A percentile compares a stretch with the other conserved stretches of the same genome.
Conservation (phyloP, 2,797 vertebrate species). For the Echeneis naucrates region DNA sequence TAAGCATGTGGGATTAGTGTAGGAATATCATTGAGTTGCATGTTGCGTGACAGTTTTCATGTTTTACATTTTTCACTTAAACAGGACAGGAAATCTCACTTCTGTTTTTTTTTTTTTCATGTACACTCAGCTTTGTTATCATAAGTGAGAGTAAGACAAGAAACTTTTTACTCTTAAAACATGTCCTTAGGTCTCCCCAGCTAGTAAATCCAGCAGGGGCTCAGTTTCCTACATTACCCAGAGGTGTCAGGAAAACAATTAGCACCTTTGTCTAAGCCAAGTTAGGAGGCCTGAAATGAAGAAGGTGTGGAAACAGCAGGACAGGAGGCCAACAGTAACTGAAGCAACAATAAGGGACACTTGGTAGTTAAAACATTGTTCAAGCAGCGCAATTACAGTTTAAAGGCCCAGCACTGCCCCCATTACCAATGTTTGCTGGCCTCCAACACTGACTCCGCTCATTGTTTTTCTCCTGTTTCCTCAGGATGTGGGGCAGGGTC, state of each 20-base stretch:
- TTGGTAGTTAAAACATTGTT: conserved; percentile 42
- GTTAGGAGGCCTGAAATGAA: conserved; percentile 44
- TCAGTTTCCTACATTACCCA: conserved; percentile 62
- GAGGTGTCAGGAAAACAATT: conserved; percentile 70
- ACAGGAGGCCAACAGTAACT: conserved; percentile 35
- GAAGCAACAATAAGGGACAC: conserved; percentile 31
- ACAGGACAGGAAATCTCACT: no score
- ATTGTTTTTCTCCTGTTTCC: conserved; percentile 83
- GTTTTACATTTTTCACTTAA: neutral
- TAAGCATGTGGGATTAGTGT: no score
- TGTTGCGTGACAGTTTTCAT: neutral
- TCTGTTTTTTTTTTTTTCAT: no score
- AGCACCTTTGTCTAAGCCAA: conserved; percentile 50
- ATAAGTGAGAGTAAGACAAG: conserved; percentile 2
- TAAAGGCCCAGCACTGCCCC: conserved; percentile 37
- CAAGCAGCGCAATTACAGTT: conserved; percentile 38
- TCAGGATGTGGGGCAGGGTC: conserved; percentile 82
- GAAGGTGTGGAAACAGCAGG: conserved; percentile 33
- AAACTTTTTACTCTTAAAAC: conserved; percentile 14
- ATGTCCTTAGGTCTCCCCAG: conserved; percentile 33
- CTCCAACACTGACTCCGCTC: conserved; percentile 65
- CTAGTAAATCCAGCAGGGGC: conserved; percentile 60
- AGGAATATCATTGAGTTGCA: no score
- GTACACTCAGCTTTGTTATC: no score
- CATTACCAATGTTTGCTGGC: conserved; percentile 37